phyloP scores from a whole-genome alignment of 1,140 invertebrate genomes.

The Anastrepha ludens region DNA sequence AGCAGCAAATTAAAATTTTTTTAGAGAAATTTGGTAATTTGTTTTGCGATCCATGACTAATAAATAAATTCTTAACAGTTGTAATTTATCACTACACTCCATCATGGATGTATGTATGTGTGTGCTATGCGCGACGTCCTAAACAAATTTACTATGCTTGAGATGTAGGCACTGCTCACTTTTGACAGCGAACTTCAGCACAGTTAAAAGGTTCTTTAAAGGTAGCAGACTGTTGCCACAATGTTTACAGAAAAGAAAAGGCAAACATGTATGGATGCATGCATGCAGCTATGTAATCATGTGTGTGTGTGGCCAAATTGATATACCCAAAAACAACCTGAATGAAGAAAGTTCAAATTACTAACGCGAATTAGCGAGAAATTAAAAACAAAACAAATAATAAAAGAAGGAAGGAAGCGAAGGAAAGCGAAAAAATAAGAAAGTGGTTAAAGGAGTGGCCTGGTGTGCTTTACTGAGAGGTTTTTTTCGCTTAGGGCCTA shows the following conservation, averaged over 20 bases:
- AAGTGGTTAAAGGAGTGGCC: slow-evolving; percentile 37
- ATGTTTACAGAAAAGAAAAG: background rate
- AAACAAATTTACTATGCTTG: too few species aligned
- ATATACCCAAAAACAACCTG: background rate
- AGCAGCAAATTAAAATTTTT: background rate
- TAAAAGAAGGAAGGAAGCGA: background rate
- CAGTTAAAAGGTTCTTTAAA: too few species aligned
- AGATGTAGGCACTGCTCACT: too few species aligned
- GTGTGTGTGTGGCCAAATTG: background rate
- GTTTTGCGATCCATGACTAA: too few species aligned
- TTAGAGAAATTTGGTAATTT: background rate
- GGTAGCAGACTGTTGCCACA: background rate
- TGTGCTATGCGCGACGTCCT: too few species aligned
- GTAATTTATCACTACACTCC: too few species aligned
- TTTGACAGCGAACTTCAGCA: too few species aligned
- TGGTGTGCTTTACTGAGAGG: background rate
- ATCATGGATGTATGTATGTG: too few species aligned
- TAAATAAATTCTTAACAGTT: too few species aligned
- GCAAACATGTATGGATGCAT: background rate
- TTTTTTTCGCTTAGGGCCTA: background rate
- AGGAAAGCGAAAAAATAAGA: slow-evolving; percentile 22
- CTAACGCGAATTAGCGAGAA: background rate
- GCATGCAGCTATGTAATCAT: background rate
- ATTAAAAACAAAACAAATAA: slow-evolving; percentile 38
- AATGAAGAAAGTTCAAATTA: slow-evolving; percentile 7